These are phyloP conservation scores for Intellagama lesueurii DNA, from an alignment of 2,797 vertebrate species.

Conservation along the genomic window DNA sequence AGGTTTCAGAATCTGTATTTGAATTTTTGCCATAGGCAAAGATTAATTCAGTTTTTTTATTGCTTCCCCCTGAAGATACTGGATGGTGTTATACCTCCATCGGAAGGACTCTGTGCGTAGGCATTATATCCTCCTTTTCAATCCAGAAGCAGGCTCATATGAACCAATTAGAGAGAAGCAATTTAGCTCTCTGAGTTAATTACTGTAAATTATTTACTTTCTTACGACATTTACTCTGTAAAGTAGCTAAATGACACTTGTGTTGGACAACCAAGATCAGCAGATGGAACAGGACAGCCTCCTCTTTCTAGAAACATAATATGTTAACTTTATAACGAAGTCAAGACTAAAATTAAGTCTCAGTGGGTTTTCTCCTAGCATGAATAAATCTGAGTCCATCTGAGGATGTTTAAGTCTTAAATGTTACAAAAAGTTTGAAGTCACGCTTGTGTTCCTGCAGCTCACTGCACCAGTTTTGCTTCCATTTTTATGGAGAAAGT, in stretches of 20 bases:
- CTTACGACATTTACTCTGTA: background rate
- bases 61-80: constrained; percentile 1
- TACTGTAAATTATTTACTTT: background rate
- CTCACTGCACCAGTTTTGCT: too few species aligned
- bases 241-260: too few species aligned
- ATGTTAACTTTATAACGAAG: background rate
- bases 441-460: background rate
- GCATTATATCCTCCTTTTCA: constrained; percentile 10
- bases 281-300: too few species aligned
- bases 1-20: constrained; percentile 13
- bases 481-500: background rate
- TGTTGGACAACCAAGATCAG: too few species aligned
- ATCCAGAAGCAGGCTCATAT: background rate
- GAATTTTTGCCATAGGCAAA: constrained; percentile 13
- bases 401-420: background rate
- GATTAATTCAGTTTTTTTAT: constrained; percentile 7
- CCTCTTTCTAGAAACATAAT: background rate
- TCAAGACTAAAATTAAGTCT: background rate
- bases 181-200: background rate
- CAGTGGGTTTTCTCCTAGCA: background rate
- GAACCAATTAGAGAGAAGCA: background rate
- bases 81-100: background rate
- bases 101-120: background rate
- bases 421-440: background rate
- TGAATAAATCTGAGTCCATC: background rate